These are phyloP conservation scores for Castor canadensis DNA, from an alignment of 2,113 vertebrate genomes.

Conservation along the genomic window DNA sequence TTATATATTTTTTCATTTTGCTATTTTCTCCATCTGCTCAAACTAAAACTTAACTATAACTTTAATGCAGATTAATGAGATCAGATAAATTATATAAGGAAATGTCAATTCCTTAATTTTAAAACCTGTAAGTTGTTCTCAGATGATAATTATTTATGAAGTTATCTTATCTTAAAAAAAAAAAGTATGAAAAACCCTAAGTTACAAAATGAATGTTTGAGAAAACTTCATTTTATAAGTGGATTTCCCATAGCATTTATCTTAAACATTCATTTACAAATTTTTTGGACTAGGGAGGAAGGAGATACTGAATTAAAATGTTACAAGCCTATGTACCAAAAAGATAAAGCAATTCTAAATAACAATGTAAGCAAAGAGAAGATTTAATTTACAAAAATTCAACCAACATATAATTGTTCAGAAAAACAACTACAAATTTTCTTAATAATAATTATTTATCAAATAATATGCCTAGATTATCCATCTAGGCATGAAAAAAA, in stretches of 20 bases:
- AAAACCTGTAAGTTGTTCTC: background rate
- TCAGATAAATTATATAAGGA: background rate
- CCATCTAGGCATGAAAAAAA: background rate
- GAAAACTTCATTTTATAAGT: background rate
- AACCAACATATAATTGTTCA: background rate
- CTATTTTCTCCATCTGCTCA: background rate
- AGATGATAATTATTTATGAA: background rate
- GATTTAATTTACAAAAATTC: background rate
- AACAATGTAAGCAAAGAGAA: background rate
- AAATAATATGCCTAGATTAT: background rate
- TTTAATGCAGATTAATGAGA: background rate
- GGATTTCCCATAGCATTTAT: background rate
- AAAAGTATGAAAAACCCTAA: background rate
- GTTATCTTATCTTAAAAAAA: background rate
- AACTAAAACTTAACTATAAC: background rate
- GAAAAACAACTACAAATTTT: conserved; percentile 12
- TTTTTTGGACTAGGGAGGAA: background rate
- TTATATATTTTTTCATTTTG: background rate
- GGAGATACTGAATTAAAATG: background rate
- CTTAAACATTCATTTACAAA: background rate
- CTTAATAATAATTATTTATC: background rate
- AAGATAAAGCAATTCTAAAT: background rate
- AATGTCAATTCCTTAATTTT: background rate
- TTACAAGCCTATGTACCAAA: background rate
- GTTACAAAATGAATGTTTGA: background rate